Evolutionary conservation across 2,113 vertebrate species (phyloP), one percentile per base, ranked within the genome.

Genomic region (Galbula dea): DNA sequence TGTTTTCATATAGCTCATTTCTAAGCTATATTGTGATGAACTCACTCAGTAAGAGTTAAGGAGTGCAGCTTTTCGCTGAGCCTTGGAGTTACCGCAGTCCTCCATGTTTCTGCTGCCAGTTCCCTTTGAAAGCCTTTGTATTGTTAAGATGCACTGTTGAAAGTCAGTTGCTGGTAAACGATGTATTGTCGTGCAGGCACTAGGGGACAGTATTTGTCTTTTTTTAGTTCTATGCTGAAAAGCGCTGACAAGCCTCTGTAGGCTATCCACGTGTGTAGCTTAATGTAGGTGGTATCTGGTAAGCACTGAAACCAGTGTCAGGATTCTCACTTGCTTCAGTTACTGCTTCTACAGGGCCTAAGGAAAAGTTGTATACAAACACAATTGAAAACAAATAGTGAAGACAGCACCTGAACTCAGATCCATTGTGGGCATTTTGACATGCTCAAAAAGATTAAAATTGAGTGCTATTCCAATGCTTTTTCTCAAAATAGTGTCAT

Each of bases 201-300:
- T 71, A 96, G 97, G 92, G 97, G 97, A 89, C 29, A 95, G 72
- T 88, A 69, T 85, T 82, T 72, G 34, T 66, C 87, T 85, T 72
- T 51, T 94, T 93, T 95, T 83, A 32, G 46, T 37, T 26, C 12
- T 19, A 45, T 30, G 9, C 32, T 24, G 41, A 21, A 2, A 5
- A 0, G 4, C 2, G 1, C 21, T 36, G 7, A 15, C 4, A 4
- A 46, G 11, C 22, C 15, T 21, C 9, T 13, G 1, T 4, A 17
- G 30, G 21, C 14, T 34, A 6, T 23, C 8, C 61, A 29, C 37
- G 27, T 8, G 39, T n/a, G 52, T 51, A 65, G 29, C 58, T 76
- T 32, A 3, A 20, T 18, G 52, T 11, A 22, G 36, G 23, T 30
- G n/a, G 9, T 20, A 34, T 4, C 57, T 54, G 43, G 13, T 41